Evolutionary conservation across 2,888 invertebrate genomes (phyloP).

Genomic region (Eupithecia dodoneata): DNA sequence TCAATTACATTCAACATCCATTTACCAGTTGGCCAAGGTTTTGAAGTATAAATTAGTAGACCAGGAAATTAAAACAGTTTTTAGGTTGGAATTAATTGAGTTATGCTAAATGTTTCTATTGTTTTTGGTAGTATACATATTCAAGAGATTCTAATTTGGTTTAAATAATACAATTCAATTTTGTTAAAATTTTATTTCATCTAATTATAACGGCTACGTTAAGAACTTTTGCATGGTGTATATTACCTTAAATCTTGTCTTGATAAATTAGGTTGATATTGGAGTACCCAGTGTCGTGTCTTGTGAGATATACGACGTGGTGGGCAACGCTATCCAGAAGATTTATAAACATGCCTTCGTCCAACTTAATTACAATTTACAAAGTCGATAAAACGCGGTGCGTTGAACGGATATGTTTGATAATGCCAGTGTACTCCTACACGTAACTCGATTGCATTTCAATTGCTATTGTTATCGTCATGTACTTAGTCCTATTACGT

Average conservation of each 20-base stretch:
- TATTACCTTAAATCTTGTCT: slow-evolving; percentile 25
- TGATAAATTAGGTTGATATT: slow-evolving; percentile 47
- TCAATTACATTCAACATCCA: slow-evolving; percentile 54
- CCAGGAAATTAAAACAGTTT: slow-evolving; percentile 45
- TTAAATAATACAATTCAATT: not conserved
- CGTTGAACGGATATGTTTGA: slow-evolving; percentile 58
- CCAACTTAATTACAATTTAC: slow-evolving; percentile 55
- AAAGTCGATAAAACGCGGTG: slow-evolving; percentile 54
- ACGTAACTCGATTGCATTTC: slow-evolving; percentile 55
- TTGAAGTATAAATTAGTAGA: slow-evolving; percentile 38
- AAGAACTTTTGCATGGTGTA: not conserved
- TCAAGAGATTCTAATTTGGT: not conserved
- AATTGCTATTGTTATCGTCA: slow-evolving; percentile 58
- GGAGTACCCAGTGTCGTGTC: slow-evolving; percentile 43
- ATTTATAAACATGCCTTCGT: slow-evolving; percentile 59
- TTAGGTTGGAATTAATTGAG: slow-evolving; percentile 8
- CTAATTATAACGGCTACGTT: not conserved
- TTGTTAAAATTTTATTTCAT: not conserved
- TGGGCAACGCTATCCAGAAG: slow-evolving; percentile 51
- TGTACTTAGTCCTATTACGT: slow-evolving; percentile 37
- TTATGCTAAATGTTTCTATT: slow-evolving; percentile 9
- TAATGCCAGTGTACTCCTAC: slow-evolving; percentile 53
- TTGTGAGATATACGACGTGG: slow-evolving; percentile 44
- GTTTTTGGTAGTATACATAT: not conserved
- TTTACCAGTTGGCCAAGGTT: slow-evolving; percentile 58